Evolutionary conservation across 2,113 vertebrate species (phyloP).

Genomic region (Chionomys nivalis): DNA sequence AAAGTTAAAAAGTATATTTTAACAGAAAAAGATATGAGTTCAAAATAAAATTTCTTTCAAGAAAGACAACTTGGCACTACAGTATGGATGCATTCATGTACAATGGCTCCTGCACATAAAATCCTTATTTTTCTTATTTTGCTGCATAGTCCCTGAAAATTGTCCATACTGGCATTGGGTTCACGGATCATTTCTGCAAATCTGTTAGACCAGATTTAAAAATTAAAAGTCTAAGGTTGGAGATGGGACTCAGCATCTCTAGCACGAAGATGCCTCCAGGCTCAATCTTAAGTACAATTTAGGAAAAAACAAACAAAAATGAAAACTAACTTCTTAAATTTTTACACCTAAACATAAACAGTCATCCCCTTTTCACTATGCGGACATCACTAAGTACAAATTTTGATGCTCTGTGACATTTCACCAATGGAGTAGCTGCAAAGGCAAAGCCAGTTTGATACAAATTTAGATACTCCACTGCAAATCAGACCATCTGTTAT

Average conservation of each 20-base stretch:
- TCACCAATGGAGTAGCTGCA: slow-evolving; percentile 7
- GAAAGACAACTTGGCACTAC: not conserved
- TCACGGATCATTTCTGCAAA: not conserved
- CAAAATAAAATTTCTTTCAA: slow-evolving; percentile 9
- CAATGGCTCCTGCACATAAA: fast-evolving
- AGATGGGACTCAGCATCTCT: not conserved
- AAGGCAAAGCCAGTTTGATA: slow-evolving; percentile 53
- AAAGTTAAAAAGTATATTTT: not conserved
- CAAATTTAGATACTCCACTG: slow-evolving; percentile 62
- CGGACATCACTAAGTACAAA: slow-evolving; percentile 10
- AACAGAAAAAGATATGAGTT: not conserved
- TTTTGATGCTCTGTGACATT: slow-evolving; percentile 1
- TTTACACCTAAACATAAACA: not conserved
- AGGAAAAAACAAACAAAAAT: not conserved
- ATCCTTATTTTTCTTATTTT: slow-evolving; percentile 12
- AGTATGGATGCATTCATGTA: not conserved
- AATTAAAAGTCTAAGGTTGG: not conserved
- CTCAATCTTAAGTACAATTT: not conserved
- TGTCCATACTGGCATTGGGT: not conserved
- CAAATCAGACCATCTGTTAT: slow-evolving; percentile 68
- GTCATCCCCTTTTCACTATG: not conserved
- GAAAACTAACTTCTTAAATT: slow-evolving; percentile 9
- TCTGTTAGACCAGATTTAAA: slow-evolving; percentile 9
- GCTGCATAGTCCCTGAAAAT: slow-evolving; percentile 6
- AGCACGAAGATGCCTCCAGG: not conserved